Conservation (phyloP, 92 coral and sea anemone species). For the Zoanthus gigantus region DNA sequence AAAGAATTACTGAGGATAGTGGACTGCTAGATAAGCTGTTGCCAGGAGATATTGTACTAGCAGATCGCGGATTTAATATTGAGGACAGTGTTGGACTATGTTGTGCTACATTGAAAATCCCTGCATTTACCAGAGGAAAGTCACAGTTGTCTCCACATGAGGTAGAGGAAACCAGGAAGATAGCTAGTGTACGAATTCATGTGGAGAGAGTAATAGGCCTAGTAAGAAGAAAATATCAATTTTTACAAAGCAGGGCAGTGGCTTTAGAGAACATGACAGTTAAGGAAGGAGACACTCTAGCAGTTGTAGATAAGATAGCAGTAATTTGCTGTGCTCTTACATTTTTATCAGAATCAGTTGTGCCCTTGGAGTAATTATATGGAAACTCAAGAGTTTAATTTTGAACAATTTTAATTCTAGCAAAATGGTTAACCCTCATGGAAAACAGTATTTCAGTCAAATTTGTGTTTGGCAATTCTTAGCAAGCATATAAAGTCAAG, state of each 20-base stretch:
- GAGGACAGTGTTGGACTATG: conserved; percentile 2
- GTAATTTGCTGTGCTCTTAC: conserved; percentile 1
- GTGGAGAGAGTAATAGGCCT: neutral
- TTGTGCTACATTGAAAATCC: conserved; percentile 1
- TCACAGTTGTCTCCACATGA: conserved; percentile 10
- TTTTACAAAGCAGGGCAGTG: conserved; percentile 3
- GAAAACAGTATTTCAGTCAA: neutral
- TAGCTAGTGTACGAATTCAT: conserved; percentile 6
- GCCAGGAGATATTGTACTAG: conserved; percentile 10
- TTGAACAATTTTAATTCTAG: neutral
- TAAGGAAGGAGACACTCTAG: conserved; percentile 3
- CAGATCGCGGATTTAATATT: conserved; percentile 1
- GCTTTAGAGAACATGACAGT: conserved; percentile 3
- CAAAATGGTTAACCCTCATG: neutral
- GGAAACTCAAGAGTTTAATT: neutral
- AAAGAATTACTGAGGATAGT: conserved; percentile 61
- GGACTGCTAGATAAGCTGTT: conserved; percentile 47
- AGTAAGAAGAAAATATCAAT: neutral
- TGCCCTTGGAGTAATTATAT: conserved; percentile 1
- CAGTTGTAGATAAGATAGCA: neutral
- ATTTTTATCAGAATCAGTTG: neutral
- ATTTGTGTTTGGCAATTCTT: neutral
- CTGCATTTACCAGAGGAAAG: conserved; percentile 7
- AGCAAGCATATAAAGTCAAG: conserved; percentile 3
- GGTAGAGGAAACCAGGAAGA: conserved; percentile 4